A percentile compares a stretch with the other conserved stretches of the same genome.
Evolutionary conservation across 2,888 invertebrate species (phyloP).

Genomic region (Cosmia trapezina): DNA sequence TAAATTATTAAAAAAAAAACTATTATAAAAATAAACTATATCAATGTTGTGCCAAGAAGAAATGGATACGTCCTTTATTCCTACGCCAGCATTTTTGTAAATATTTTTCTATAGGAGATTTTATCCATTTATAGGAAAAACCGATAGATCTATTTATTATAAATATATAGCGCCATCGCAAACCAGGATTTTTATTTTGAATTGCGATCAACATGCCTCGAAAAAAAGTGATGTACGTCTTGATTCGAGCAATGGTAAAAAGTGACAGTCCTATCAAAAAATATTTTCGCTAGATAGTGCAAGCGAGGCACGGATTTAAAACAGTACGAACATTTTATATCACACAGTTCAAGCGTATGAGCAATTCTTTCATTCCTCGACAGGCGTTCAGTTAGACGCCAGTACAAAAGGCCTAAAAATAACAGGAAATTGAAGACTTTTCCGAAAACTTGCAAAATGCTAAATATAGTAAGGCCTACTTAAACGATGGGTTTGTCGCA

Average conservation of each 20-base stretch:
- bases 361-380: neutral
- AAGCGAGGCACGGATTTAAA: neutral
- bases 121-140: slow-evolving; percentile 74
- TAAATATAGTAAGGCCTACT: too few relatives aligned
- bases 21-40: slow-evolving; percentile 62
- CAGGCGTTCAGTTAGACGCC: neutral
- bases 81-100: slow-evolving; percentile 76
- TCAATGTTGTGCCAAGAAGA: slow-evolving; percentile 78
- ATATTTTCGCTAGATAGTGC: neutral
- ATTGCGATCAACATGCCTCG: slow-evolving; percentile 37
- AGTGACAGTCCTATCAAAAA: neutral
- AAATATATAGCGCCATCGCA: slow-evolving; percentile 53
- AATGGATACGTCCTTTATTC: slow-evolving; percentile 73
- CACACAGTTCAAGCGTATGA: neutral
- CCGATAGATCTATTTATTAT: slow-evolving; percentile 56
- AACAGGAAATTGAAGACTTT: neutral
- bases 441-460: neutral
- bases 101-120: slow-evolving; percentile 81
- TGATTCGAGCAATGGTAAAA: neutral
- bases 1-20: slow-evolving; percentile 23
- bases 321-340: neutral
- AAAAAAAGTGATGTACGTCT: neutral
- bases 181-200: slow-evolving; percentile 29
- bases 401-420: neutral
- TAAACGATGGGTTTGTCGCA: neutral